phyloP scores from a whole-genome alignment of 2,113 vertebrate genomes.

The Catharus fuscescens region DNA sequence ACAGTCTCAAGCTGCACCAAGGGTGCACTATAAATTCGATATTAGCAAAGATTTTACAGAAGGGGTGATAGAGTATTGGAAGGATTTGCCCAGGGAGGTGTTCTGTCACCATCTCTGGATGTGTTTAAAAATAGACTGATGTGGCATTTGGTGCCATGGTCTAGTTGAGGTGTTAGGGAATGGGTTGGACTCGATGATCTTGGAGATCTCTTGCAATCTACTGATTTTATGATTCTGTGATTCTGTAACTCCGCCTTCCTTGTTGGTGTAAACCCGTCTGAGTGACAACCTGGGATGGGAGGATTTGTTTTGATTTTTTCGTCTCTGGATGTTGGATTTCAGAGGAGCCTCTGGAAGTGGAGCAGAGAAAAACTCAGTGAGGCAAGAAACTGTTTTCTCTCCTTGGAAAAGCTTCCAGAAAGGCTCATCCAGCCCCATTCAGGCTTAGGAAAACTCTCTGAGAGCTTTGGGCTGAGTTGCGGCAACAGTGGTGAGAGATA shows the following conservation, averaged over 20 bases:
- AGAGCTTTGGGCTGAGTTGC: neutral
- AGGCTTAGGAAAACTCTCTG: neutral
- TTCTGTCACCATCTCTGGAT: no score
- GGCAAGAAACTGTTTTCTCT: neutral
- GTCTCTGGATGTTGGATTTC: neutral
- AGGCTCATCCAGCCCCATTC: neutral
- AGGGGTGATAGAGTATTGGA: no score
- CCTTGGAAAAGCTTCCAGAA: neutral
- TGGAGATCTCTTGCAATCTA: no score
- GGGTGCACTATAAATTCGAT: no score
- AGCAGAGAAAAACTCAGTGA: neutral
- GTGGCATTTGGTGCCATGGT: no score
- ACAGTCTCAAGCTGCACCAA: no score
- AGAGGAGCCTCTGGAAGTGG: neutral
- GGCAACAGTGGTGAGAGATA: accelerated
- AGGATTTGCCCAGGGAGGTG: no score
- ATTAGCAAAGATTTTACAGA: no score
- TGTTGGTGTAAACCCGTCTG: neutral
- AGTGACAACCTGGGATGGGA: neutral
- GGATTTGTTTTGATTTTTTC: neutral
- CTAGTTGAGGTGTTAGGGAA: no score
- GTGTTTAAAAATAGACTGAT: no score
- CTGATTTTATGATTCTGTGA: no score
- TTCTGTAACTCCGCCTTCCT: neutral
- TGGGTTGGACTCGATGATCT: no score